These are phyloP conservation scores for Hoplostethus atlanticus DNA, from an alignment of 2,797 vertebrate species.

Conservation along the genomic window DNA sequence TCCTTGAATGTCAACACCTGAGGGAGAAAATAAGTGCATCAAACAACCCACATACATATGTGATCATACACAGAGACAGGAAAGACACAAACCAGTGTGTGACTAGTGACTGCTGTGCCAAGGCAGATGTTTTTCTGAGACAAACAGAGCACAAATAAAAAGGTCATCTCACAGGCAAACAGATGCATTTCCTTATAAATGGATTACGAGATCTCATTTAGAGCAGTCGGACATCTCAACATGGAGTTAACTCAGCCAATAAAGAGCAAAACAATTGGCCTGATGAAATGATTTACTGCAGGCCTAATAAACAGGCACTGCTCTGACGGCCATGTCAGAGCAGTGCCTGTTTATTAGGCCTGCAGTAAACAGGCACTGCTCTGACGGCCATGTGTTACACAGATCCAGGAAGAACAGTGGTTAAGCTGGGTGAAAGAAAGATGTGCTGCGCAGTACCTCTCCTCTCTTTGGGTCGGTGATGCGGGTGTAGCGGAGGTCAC, in stretches of 20 bases:
- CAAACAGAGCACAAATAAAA: constrained; percentile 5
- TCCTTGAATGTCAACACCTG: constrained; percentile 99
- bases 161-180: constrained; percentile 11
- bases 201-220: constrained; percentile 27
- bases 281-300: constrained; percentile 35
- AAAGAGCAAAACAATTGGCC: constrained; percentile 25
- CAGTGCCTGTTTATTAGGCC: too few species aligned
- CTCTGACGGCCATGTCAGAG: neutral
- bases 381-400: neutral
- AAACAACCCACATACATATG: constrained; percentile 20
- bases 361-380: constrained; percentile 3
- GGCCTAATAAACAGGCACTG: constrained; percentile 16
- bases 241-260: constrained; percentile 11
- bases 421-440: neutral
- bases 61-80: constrained; percentile 13
- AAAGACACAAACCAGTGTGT: neutral
- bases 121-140: neutral
- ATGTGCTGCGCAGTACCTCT: constrained; percentile 85
- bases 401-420: neutral
- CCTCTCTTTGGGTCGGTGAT: constrained; percentile 94
- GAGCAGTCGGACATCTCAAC: constrained; percentile 27
- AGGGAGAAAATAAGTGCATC: constrained; percentile 22
- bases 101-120: neutral
- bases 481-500: constrained; percentile 94
- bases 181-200: constrained; percentile 31